Evolutionary conservation across 2,888 invertebrate genomes (phyloP), one percentile per base, ranked within the genome.

Genomic region (Ashinkailepas kermadecensis): DNA sequence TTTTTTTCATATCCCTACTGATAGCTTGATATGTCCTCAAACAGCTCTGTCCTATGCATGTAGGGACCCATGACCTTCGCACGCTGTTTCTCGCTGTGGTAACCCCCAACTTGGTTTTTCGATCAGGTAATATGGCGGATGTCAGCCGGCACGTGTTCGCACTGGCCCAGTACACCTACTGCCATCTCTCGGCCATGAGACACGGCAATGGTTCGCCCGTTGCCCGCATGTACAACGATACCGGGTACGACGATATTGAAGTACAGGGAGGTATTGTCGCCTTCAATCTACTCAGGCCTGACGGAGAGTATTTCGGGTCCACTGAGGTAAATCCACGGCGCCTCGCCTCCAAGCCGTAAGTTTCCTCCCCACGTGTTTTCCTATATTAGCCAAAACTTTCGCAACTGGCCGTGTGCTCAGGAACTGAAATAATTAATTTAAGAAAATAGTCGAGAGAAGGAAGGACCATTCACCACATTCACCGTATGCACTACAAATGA

Each of bases 181-280:
- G 90, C 62, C 89, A 90, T 82, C 88, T 97, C 78, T 85, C 87
- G 39, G 87, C 87, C 2, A 88, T 95, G 80, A 90, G 89, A 82
- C 95, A 98, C 88, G 86, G 86, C 23, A 96, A 95, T 89, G 93
- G 92, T 0, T 87, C 88, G 59, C 91, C 91, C 57, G 91, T 93
- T 58, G 91, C 91, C 13, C 88, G 90, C 85, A 87, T 96, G 3
- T 97, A 97, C 86, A 90, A 91, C 86, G 93, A 94, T 86, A 91
- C 91, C 0, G 89, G 91, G 84, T 95, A 92, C 87, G 89, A 89
- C 82, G 89, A 92, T 86, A 86, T 87, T 0, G 85, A 86, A 23
- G 88, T 87, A 39, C 97, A 99, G 89, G 98, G 98, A 15, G 93
- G 92, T 67, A 92, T 95, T 83, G 91, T 99, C 10, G 93, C 94